Percentiles rank a stretch among this genome's conserved stretches.
Evolutionary conservation across 92 coral and sea anemone genomes (phyloP).

Genomic region (Montipora capitata): DNA sequence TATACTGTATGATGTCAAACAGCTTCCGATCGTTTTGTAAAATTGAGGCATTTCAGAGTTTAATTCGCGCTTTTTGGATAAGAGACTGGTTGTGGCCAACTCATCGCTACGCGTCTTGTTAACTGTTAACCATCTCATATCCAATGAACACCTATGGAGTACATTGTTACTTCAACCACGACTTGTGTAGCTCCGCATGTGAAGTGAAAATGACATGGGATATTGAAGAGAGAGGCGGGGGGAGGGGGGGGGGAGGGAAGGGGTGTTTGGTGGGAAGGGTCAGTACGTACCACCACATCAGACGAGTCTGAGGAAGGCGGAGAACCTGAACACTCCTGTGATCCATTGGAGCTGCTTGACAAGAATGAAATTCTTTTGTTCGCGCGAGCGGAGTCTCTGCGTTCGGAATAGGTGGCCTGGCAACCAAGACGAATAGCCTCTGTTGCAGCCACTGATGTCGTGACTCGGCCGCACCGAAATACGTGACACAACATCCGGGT

Average conservation of each 20-base stretch:
- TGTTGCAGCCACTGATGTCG: constrained; percentile 87
- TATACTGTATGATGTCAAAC: no score
- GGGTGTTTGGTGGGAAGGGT: not conserved
- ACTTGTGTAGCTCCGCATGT: no score
- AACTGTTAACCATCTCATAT: no score
- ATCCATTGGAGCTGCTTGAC: constrained; percentile 25
- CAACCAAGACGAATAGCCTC: constrained; percentile 94
- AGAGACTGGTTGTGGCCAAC: no score
- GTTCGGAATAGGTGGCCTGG: constrained; percentile 86
- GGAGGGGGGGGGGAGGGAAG: not conserved
- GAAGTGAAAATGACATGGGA: no score
- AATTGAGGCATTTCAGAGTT: no score
- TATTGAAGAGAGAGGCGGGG: not conserved
- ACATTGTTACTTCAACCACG: no score
- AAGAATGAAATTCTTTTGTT: constrained; percentile 29
- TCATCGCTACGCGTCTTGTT: no score
- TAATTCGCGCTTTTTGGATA: no score
- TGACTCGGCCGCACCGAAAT: constrained; percentile 97
- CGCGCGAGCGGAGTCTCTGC: constrained; percentile 72
- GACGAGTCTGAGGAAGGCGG: constrained; percentile 57
- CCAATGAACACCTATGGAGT: no score
- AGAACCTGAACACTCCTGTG: constrained; percentile 63
- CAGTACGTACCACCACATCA: constrained; percentile 58
- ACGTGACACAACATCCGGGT: constrained; percentile 97
- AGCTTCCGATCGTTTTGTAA: no score